These are phyloP conservation scores for Lochmaea capreae DNA, from an alignment of 2,888 invertebrate species.

Conservation along the genomic window DNA sequence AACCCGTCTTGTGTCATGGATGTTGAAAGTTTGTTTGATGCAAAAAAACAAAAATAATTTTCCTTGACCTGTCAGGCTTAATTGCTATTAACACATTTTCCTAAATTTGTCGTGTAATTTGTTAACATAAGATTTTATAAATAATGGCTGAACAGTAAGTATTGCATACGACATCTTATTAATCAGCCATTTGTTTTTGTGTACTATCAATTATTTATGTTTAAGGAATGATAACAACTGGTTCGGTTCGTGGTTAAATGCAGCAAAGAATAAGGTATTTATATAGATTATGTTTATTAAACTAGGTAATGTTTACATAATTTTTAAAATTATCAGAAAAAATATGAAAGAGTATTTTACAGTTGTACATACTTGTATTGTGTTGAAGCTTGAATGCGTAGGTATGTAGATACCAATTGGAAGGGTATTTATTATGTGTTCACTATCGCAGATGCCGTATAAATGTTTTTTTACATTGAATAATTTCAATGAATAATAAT, in stretches of 20 bases:
- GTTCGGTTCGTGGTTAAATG: conserved; percentile 65
- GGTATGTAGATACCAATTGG: not conserved
- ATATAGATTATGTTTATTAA: conserved; percentile 16
- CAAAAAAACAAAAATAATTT: conserved; percentile 51
- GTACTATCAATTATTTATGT: conserved; percentile 32
- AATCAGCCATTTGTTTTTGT: conserved; percentile 25
- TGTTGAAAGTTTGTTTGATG: conserved; percentile 37
- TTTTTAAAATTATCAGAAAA: not conserved
- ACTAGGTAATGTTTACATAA: not conserved
- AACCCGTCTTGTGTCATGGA: conserved; percentile 45
- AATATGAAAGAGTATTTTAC: conserved; percentile 5
- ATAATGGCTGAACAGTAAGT: conserved; percentile 48
- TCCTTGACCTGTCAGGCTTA: conserved; percentile 39
- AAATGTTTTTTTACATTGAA: too few relatives aligned
- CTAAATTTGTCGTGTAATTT: conserved; percentile 45
- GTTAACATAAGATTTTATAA: conserved; percentile 32
- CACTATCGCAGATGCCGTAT: too few relatives aligned
- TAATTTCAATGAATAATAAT: too few relatives aligned
- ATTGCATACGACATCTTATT: not conserved
- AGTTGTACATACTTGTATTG: not conserved
- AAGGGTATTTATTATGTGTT: not conserved
- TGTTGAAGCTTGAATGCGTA: not conserved
- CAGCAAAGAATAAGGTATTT: conserved; percentile 64
- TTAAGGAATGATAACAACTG: conserved; percentile 60
- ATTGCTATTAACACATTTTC: conserved; percentile 29